Base-by-base conservation (phyloP, 2,113 vertebrate genomes). In the Ciconia maguari region DNA sequence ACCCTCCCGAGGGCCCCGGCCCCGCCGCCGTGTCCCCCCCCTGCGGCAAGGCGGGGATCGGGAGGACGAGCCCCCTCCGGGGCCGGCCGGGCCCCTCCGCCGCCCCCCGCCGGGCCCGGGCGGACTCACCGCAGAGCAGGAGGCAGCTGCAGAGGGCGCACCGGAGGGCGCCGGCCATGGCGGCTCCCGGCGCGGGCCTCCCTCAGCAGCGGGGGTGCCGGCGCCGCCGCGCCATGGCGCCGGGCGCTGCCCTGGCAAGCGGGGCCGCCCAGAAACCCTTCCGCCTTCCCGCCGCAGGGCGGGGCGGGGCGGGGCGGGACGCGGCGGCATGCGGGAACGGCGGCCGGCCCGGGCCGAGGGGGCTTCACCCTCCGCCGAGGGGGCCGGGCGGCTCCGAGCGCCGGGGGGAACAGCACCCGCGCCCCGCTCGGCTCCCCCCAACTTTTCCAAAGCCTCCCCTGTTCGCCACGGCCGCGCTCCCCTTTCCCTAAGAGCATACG, bases 71-170 rank as follows among this genome's bases (percentile, higher is more conserved):
- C 36, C 46, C 36, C 34, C 7, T 7, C 8, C 26, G 7, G 42
- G 15, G 24, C 16, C 5, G 26, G 12, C 32, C 24, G 38, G 11
- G 2, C 16, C 30, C 24, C 77, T 6, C 57, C 18, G 7, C 51
- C 84, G 9, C 22, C 30, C 25, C n/a, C 7, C 26, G 26, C 36
- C 80, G 1, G 22, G 13, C 36, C 42, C 44, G 26, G 26, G 42
- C 34, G 9, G 42, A 92, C 95, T 94, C 95, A 96, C 95, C 95
- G 69, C 69, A 66, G 16, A 94, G 83, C 49, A 96, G 87, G 8
- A 93, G 54, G 78, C 74, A 89, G 70, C 54, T 6, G 36, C 44
- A 58, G 17, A 91, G 55, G 60, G 29, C 60, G 27, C 54, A 78
- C 14, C 70, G 24, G 34, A 81, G 69, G 38, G 64, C 75, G 21